Conservation (phyloP, 2,888 invertebrate species). For the Drosophila sordidula region DNA sequence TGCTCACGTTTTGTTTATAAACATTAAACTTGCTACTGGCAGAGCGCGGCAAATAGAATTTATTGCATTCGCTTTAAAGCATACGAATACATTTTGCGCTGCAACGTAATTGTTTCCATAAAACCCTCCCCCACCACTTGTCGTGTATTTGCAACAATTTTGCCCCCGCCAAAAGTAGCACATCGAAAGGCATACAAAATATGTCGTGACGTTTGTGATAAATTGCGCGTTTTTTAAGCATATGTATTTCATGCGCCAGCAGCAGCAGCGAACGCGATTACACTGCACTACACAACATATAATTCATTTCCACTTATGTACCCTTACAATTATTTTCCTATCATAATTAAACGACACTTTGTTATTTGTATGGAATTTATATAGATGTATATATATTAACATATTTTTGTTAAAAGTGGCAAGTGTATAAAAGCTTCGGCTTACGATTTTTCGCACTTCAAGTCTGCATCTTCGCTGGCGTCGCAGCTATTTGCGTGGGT, state of each 20-base stretch:
- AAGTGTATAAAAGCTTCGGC: constrained; percentile 12
- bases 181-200: constrained; percentile 25
- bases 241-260: too few relatives aligned
- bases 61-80: constrained; percentile 13
- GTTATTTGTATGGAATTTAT: background rate
- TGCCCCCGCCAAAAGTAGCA: background rate
- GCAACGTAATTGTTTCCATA: constrained; percentile 20
- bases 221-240: constrained; percentile 24
- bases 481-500: constrained; percentile 39
- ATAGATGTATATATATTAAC: background rate
- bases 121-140: background rate
- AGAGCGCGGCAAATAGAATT: constrained; percentile 10
- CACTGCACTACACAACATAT: background rate
- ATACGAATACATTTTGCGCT: constrained; percentile 19
- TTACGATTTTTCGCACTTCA: background rate
- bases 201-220: constrained; percentile 23
- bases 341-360: background rate
- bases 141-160: constrained; percentile 1
- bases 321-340: background rate
- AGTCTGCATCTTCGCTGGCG: constrained; percentile 8
- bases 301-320: background rate
- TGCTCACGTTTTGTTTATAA: constrained; percentile 67
- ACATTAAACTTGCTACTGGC: constrained; percentile 26
- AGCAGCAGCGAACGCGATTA: background rate
- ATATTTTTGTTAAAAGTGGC: background rate